Evolutionary conservation across 2,113 vertebrate species (phyloP).

Genomic region (Takifugu bimaculatus): DNA sequence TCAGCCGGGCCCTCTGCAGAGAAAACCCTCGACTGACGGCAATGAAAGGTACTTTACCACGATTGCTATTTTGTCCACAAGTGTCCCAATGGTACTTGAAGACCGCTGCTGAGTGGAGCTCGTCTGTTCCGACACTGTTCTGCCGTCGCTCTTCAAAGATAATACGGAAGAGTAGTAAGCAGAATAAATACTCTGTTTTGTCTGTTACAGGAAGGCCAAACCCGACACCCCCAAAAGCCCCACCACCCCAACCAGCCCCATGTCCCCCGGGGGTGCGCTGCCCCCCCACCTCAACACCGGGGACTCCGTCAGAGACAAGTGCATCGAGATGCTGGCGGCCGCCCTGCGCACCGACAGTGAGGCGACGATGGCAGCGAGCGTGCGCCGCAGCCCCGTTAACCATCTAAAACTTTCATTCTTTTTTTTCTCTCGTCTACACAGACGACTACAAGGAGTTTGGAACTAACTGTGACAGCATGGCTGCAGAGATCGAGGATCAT

Average conservation of each 20-base stretch:
- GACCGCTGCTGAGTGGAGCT: too few species aligned
- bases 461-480: constrained; percentile 90
- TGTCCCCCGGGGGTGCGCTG: constrained; percentile 69
- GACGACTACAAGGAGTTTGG: constrained; percentile 88
- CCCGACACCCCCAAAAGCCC: constrained; percentile 77
- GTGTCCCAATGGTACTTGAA: too few species aligned
- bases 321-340: constrained; percentile 88
- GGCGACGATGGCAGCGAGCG: constrained; percentile 10
- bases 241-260: constrained; percentile 78
- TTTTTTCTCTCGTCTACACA: constrained; percentile 48
- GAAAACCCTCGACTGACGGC: constrained; percentile 73
- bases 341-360: constrained; percentile 87
- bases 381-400: not conserved
- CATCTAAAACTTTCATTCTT: not conserved
- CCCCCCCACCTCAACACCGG: constrained; percentile 83
- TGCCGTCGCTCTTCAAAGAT: too few species aligned
- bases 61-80: too few species aligned
- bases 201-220: constrained; percentile 71
- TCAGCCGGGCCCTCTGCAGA: constrained; percentile 51
- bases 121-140: too few species aligned
- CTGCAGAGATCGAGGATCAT: constrained; percentile 94
- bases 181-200: not conserved
- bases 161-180: too few species aligned
- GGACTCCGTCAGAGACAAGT: constrained; percentile 89
- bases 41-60: constrained; percentile 68